Evolutionary conservation across 2,888 invertebrate genomes (phyloP), one percentile per base, ranked within the genome.

Genomic region (Cordilura impudica): DNA sequence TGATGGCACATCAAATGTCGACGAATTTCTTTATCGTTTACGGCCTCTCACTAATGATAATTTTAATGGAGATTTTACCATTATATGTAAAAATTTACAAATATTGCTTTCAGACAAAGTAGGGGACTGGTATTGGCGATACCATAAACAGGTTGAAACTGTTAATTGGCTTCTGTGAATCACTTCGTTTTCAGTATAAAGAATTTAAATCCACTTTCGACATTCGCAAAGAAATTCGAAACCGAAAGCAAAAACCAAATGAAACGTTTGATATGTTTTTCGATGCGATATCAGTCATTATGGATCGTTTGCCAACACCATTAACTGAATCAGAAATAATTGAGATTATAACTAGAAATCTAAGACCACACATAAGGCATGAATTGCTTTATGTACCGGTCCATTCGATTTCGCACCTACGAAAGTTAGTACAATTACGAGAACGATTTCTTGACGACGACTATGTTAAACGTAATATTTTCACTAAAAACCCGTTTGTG

Each of bases 1-100:
- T 16, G 74, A 71, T 49, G 78, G 78, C 4, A 69, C 81, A 0
- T 8, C 60, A 0, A 56, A 58, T 16, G 70, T 73, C 0, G 81
- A 72, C 19, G 75, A 81, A 16, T 78, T 81, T 18, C 21, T 76
- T 0, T 78, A 81, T 23, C 26, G 81, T 0, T 16, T 78, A 2
- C 12, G 19, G 4, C 26, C 73, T 0, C 54, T 78, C 0, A 76
- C 76, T 1, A 35, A 21, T 5, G 75, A 78, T 26, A 35, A 39
- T 26, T 67, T 81, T n/a, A 72, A 69, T n/a, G 58, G 65, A 0
- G 72, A 81, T 56, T 81, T 78, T 14, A 18, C 7, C 0, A 14
- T 29, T 4, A 66, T 81, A 6, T 63, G 78, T 16, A 35, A 16
- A 4, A 78, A 81, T 31, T 16, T 81, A 4, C 71, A 65, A 10